Base-by-base conservation (phyloP, 2,797 vertebrate species). In the Rhodeus uyekii region DNA sequence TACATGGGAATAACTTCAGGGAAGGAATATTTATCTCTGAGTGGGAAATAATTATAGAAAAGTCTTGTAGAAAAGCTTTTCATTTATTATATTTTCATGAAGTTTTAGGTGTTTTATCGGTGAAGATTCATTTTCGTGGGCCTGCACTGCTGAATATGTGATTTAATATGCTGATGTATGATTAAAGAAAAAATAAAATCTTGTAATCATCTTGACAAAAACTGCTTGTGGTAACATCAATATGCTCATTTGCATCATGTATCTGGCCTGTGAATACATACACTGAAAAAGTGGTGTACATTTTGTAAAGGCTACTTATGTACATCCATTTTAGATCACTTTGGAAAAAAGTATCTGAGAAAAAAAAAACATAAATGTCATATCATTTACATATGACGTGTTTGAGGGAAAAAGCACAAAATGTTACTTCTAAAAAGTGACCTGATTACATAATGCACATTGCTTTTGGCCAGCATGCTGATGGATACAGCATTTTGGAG, bases 21-120 rank as follows among this genome's bases (percentile, higher is more conserved):
- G 39, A 76, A 69, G 39, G 50, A 46, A 82, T 69, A 76, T 82
- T 82, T 82, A 60, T 82, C 48, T 81, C 34, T 16, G 46, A 67
- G 63, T 22, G 34, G 60, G 80, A 64, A 73, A 65, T 75, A 74
- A 74, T 81, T 65, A 75, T 63, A 53, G 42, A 48, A 72, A 75
- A 75, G 80, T 53, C 71, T 29, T 46, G 42, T 32, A 76, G 29
- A 53, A 74, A 64, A 74, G 80, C 60, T 64, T 32, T 81, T 65
- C 8, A 74, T 72, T 80, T 61, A 5, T 4, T 9, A 22, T 53
- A 8, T 71, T 60, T 36, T 24, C 55, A 63, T 64, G 4, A 73
- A 63, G 9, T 60, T 46, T 60, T 53, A 50, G 68, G 58, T 73
- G 44, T 80, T 73, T 46, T 50, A 39, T 12, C 50, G n/a, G 16